These are phyloP conservation scores for Hippocampus abdominalis DNA, from an alignment of 2,113 vertebrate species.

Conservation along the genomic window DNA sequence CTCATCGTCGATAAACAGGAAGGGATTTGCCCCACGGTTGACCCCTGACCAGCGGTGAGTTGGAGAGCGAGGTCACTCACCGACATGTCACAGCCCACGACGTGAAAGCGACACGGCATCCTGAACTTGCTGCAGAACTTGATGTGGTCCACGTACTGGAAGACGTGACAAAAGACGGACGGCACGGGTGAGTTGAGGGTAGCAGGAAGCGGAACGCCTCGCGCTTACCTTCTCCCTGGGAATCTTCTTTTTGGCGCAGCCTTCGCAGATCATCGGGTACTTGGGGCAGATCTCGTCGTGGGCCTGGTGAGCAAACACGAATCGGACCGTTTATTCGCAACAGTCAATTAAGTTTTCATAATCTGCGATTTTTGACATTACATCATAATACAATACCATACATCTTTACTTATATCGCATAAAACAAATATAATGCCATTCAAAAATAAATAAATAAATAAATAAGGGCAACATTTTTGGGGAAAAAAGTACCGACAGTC, in stretches of 20 bases:
- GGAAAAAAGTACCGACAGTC: too few species aligned
- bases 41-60: neutral
- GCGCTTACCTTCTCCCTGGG: constrained; percentile 82
- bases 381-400: too few species aligned
- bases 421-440: too few species aligned
- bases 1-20: too few species aligned
- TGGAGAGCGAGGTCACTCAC: constrained; percentile 52
- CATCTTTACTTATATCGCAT: too few species aligned
- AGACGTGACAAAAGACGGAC: neutral
- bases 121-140: constrained; percentile 76
- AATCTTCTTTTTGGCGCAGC: constrained; percentile 90
- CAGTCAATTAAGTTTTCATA: too few species aligned
- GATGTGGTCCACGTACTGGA: constrained; percentile 72
- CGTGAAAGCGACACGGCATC: constrained; percentile 72
- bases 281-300: constrained; percentile 89
- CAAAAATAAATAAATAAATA: too few species aligned
- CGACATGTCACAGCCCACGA: constrained; percentile 72
- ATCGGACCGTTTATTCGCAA: too few species aligned
- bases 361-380: too few species aligned
- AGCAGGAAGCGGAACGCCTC: neutral
- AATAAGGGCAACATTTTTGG: too few species aligned
- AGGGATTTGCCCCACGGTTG: too few species aligned
- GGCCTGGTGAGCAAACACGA: constrained; percentile 64
- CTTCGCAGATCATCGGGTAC: constrained; percentile 88
- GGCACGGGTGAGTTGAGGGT: neutral